These are phyloP conservation scores for Crepidodera aurea DNA, from an alignment of 2,888 invertebrate genomes.

Conservation along the genomic window DNA sequence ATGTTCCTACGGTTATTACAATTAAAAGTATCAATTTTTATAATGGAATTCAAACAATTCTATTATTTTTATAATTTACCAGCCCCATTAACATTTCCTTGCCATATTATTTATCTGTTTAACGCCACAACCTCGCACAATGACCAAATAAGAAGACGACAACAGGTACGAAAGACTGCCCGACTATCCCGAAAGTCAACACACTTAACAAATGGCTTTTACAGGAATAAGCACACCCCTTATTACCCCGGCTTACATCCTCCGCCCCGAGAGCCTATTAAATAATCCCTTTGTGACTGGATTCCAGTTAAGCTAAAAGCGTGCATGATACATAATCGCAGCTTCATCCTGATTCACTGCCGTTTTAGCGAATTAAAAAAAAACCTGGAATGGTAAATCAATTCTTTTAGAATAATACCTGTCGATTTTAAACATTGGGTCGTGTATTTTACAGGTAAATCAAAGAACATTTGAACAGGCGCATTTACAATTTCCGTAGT, in stretches of 20 bases:
- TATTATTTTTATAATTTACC: too few species aligned
- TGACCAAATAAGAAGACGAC: conserved; percentile 4
- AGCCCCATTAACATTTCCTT: too few species aligned
- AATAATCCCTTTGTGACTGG: conserved; percentile 28
- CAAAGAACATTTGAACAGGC: too few species aligned
- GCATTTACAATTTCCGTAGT: too few species aligned
- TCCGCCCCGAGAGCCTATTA: conserved; percentile 17
- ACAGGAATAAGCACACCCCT: conserved; percentile 8
- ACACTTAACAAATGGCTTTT: conserved; percentile 10
- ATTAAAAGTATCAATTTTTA: too few species aligned
- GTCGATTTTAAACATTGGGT: not conserved
- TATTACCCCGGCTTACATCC: conserved; percentile 20
- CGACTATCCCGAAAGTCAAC: not conserved
- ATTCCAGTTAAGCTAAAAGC: conserved; percentile 31
- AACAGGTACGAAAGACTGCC: conserved; percentile 3
- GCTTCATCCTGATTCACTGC: conserved; percentile 13
- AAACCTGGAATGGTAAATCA: not conserved
- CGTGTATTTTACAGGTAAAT: not conserved
- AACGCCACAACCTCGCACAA: not conserved
- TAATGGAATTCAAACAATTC: too few species aligned
- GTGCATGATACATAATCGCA: conserved; percentile 20
- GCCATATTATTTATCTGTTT: not conserved
- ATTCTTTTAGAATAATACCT: conserved; percentile 4
- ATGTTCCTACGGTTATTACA: too few species aligned
- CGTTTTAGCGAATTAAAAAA: conserved; percentile 15